Base-by-base conservation (phyloP, 1,140 invertebrate genomes). In the Rhagoletis pomonella region DNA sequence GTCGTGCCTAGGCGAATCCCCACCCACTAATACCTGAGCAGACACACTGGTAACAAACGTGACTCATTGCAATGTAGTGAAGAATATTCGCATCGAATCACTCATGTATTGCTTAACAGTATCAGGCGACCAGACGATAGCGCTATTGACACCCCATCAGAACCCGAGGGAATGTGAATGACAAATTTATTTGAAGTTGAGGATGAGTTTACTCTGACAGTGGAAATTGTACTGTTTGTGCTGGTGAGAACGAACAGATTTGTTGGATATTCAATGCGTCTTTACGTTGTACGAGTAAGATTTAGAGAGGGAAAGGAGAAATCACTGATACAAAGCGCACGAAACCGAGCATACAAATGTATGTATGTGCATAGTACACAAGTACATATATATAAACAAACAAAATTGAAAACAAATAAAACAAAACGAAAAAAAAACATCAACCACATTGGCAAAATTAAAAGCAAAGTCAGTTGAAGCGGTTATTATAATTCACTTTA, bases 401-500 rank as follows among this genome's bases (percentile, higher is more conserved):
- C 10, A 44, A 4, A 10, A 69, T 42, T 69, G 5, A 69, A 55
- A 47, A 81, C 44, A 29, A 81, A 50, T 6, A 77, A 9, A 12
- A 10, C 12, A 69, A 81, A 81, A 10, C 7, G n/a, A 55, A 50
- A 81, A 55, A 42, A 81, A 81, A 55, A 81, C 50, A 14, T 29
- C 47, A 81, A 50, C 50, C 50, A 55, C 73, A 29, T n/a, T 50
- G 6, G 44, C 73, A 19, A 2, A 81, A 50, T 44, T 67, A 29
- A 19, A 58, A 47, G 6, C 73, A 81, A 55, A 10, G 44, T 17
- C 44, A 81, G 73, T 55, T 55, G 47, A 47, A 62, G 60, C 39
- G n/a, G 64, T 67, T 67, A 81, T 81, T 81, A 14, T 50, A 55
- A 81, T 47, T 73, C 14, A 42, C 39, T 44, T 47, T 47, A 55